Conservation (phyloP, 1,140 invertebrate genomes). For the Drosophila parabipectinata region DNA sequence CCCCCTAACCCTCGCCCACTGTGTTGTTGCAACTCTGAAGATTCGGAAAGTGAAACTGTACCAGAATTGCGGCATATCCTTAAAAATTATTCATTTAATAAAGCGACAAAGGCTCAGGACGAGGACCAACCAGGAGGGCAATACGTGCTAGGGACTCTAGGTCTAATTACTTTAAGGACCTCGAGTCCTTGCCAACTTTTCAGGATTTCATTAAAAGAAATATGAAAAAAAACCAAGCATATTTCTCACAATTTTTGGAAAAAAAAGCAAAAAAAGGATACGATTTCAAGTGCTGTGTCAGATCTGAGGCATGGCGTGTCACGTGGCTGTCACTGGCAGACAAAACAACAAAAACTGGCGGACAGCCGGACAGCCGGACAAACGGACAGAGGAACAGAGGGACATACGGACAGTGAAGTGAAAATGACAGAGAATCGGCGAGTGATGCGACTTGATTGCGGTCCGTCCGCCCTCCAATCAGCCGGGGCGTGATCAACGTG, state of each 20-base stretch:
- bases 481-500: slow-evolving; percentile 8
- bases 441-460: slow-evolving; percentile 15
- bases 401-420: background rate
- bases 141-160: slow-evolving; percentile 39
- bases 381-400: background rate
- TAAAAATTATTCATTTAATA: background rate
- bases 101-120: background rate
- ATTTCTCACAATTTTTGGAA: background rate
- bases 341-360: slow-evolving; percentile 3
- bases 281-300: slow-evolving; percentile 12
- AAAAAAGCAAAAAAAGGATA: background rate
- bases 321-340: slow-evolving; percentile 25
- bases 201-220: no score
- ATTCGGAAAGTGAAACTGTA: slow-evolving; percentile 3
- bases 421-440: slow-evolving; percentile 23
- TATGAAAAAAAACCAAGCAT: no score
- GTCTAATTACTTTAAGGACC: slow-evolving; percentile 61
- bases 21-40: slow-evolving; percentile 3
- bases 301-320: slow-evolving; percentile 47
- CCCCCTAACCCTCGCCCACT: background rate
- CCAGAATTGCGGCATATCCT: background rate
- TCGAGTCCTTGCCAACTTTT: no score
- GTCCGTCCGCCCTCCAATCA: slow-evolving; percentile 17
- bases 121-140: slow-evolving; percentile 42
- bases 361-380: slow-evolving; percentile 1